Percentiles rank a stretch among this genome's conserved stretches.
phyloP scores from a whole-genome alignment of 2,113 vertebrate genomes.

The Gobio gobio region DNA sequence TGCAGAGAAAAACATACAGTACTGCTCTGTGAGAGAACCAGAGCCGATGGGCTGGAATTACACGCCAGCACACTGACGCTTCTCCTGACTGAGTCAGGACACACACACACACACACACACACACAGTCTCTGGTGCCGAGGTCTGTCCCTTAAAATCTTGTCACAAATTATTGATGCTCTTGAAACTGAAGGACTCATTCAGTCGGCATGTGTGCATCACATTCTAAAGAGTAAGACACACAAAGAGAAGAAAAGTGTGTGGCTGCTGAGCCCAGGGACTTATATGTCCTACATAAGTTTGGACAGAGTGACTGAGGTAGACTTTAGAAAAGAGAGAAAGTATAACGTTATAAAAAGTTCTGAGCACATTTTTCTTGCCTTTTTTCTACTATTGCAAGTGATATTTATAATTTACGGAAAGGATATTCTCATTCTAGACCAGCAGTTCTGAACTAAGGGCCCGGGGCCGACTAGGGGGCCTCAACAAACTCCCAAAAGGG shows the following conservation, averaged over 20 bases:
- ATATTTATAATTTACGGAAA: neutral
- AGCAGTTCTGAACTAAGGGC: too few species aligned
- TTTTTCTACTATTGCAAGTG: neutral
- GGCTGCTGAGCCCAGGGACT: slow-evolving; percentile 44
- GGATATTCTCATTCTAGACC: neutral
- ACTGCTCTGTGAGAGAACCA: slow-evolving; percentile 59
- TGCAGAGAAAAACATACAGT: slow-evolving; percentile 18
- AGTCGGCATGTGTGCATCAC: slow-evolving; percentile 29
- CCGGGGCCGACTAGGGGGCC: too few species aligned
- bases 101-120: slow-evolving; percentile 37
- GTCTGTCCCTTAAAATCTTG: slow-evolving; percentile 55
- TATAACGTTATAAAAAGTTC: neutral
- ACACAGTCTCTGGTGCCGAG: slow-evolving; percentile 26
- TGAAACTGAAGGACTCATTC: slow-evolving; percentile 63
- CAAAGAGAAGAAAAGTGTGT: neutral
- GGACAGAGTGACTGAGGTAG: neutral
- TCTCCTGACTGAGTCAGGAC: slow-evolving; percentile 26
- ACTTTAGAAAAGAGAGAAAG: neutral
- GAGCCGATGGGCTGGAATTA: slow-evolving; percentile 75
- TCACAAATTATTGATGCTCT: slow-evolving; percentile 69
- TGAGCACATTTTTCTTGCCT: neutral
- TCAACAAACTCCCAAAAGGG: too few species aligned
- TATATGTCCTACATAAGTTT: neutral
- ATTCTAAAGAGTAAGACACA: neutral
- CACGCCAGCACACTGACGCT: slow-evolving; percentile 48